phyloP scores from a whole-genome alignment of 2,113 vertebrate genomes.

The Hepsetus odoe region DNA sequence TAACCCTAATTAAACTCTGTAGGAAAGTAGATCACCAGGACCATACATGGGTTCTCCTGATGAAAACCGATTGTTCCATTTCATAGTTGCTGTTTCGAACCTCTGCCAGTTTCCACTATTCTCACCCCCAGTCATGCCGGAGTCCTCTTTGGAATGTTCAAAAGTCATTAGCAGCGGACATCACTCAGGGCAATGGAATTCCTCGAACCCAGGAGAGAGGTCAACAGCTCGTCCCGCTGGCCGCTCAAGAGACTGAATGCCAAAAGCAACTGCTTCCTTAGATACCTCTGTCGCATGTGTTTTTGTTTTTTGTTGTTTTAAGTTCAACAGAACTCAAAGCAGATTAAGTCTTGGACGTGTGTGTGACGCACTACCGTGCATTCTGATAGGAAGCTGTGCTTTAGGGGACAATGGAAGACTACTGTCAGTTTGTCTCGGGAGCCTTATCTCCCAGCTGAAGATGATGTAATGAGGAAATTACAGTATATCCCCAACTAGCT shows the following conservation, averaged over 20 bases:
- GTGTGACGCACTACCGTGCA: conserved; percentile 29
- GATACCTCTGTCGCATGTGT: conserved; percentile 63
- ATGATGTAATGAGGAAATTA: conserved; percentile 63
- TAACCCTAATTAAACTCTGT: background rate
- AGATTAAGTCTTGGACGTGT: conserved; percentile 52
- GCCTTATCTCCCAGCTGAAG: conserved; percentile 16
- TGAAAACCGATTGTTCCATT: conserved; percentile 6
- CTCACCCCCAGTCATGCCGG: conserved; percentile 36
- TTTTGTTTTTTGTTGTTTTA: too few species aligned
- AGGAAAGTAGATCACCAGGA: background rate
- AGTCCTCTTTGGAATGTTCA: conserved; percentile 42
- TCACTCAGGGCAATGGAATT: conserved; percentile 38
- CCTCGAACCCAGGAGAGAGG: conserved; percentile 28
- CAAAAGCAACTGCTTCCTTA: conserved; percentile 69
- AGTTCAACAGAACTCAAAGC: conserved; percentile 63
- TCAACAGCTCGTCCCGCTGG: conserved; percentile 18
- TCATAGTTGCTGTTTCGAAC: conserved; percentile 29
- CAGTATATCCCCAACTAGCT: conserved; percentile 3
- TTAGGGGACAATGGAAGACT: conserved; percentile 55
- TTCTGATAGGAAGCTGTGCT: conserved; percentile 71
- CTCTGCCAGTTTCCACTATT: conserved; percentile 29
- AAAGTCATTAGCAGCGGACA: conserved; percentile 33
- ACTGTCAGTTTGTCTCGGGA: conserved; percentile 2
- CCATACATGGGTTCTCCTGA: background rate
- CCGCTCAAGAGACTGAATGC: background rate